These are phyloP conservation scores for Achlya flavicornis DNA, from an alignment of 2,888 invertebrate genomes.

Conservation along the genomic window DNA sequence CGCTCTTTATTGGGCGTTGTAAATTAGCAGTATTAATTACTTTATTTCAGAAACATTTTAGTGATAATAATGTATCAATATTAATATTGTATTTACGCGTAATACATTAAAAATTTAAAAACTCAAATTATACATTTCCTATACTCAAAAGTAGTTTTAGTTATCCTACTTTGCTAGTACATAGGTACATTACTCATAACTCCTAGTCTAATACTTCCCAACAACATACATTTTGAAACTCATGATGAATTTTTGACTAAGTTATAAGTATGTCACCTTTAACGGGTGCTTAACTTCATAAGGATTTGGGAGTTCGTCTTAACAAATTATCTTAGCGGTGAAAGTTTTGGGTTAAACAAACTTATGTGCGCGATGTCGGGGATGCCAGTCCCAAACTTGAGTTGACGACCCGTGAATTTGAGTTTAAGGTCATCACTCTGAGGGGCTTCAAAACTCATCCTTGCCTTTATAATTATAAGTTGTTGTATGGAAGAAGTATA, in stretches of 20 bases:
- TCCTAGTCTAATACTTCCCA: not conserved
- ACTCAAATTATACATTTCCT: too few relatives aligned
- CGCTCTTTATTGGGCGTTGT: too few relatives aligned
- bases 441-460: not conserved
- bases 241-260: not conserved
- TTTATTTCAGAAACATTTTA: too few relatives aligned
- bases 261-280: constrained; percentile 1
- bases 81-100: too few relatives aligned
- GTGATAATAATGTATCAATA: too few relatives aligned
- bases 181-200: not conserved
- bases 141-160: too few relatives aligned
- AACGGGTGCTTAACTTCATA: constrained; percentile 1
- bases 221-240: not conserved
- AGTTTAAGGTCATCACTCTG: not conserved
- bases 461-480: not conserved
- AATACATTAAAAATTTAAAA: too few relatives aligned
- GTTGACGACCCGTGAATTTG: constrained; percentile 7
- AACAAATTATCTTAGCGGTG: constrained; percentile 1
- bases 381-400: not conserved
- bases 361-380: not conserved
- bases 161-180: too few relatives aligned
- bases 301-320: constrained; percentile 8
- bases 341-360: constrained; percentile 11
- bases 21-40: too few relatives aligned
- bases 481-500: not conserved